phyloP scores from a whole-genome alignment of 2,888 invertebrate species.

The Sinopyrophorus schimmeli region DNA sequence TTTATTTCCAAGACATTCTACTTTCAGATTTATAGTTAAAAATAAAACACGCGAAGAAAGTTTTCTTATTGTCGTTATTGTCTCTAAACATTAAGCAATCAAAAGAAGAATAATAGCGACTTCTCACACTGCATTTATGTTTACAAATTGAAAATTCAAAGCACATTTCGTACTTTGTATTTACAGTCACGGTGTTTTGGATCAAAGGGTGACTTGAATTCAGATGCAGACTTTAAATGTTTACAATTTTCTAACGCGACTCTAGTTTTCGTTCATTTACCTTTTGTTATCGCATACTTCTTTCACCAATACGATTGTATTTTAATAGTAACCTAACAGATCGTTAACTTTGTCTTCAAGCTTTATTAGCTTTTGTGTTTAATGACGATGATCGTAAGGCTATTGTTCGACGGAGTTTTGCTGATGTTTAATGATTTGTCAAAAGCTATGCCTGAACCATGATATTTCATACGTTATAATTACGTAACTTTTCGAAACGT shows the following conservation, averaged over 20 bases:
- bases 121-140: not conserved
- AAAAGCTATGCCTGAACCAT: no score
- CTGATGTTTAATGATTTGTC: no score
- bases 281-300: slow-evolving; percentile 9
- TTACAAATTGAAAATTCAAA: slow-evolving; percentile 1
- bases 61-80: no score
- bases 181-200: not conserved
- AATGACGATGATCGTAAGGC: no score
- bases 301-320: slow-evolving; percentile 1
- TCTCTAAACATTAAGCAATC: no score
- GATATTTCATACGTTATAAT: no score
- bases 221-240: not conserved
- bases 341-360: slow-evolving; percentile 3
- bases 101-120: no score
- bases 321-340: slow-evolving; percentile 3
- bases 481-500: no score
- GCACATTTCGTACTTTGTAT: not conserved
- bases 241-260: not conserved
- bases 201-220: slow-evolving; percentile 2
- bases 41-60: no score
- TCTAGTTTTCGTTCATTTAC: slow-evolving; percentile 2
- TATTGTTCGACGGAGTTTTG: no score
- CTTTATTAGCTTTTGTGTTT: slow-evolving; percentile 7
- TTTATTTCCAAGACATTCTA: no score
- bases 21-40: no score